phyloP scores from a whole-genome alignment of 2,797 vertebrate genomes.

The Acanthiza pusilla region DNA sequence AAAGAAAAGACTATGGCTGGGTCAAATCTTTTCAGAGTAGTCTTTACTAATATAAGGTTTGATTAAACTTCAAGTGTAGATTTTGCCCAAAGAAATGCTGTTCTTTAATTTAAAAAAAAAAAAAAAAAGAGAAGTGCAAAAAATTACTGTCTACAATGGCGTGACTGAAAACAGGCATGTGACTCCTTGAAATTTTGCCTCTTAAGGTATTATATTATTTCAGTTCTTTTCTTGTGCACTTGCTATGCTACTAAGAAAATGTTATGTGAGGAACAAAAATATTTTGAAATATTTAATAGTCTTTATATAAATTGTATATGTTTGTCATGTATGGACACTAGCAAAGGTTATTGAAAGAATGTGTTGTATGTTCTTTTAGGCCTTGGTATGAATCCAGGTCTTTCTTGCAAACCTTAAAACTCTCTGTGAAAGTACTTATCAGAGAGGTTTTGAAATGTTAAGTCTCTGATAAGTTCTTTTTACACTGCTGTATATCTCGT shows the following conservation, averaged over 20 bases:
- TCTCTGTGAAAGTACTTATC: not conserved
- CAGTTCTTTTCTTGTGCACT: not conserved
- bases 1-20: not conserved
- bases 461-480: not conserved
- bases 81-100: not conserved
- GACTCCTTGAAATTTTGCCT: not conserved
- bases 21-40: not conserved
- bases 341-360: not conserved
- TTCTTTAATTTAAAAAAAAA: not conserved
- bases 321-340: not conserved
- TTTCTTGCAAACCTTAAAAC: not conserved
- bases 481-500: not conserved
- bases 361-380: accelerated
- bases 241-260: not conserved
- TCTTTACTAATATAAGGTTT: not conserved
- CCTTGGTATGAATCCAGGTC: not conserved
- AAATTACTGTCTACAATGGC: not conserved
- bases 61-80: not conserved
- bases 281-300: not conserved
- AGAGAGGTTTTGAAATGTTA: not conserved
- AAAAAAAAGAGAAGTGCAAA: not conserved
- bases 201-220: not conserved
- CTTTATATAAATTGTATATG: not conserved
- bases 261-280: not conserved
- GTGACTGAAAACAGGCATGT: not conserved